Percentiles rank a stretch among this genome's conserved stretches.
phyloP scores from a whole-genome alignment of 1,140 invertebrate species.

The Papilio glaucus region DNA sequence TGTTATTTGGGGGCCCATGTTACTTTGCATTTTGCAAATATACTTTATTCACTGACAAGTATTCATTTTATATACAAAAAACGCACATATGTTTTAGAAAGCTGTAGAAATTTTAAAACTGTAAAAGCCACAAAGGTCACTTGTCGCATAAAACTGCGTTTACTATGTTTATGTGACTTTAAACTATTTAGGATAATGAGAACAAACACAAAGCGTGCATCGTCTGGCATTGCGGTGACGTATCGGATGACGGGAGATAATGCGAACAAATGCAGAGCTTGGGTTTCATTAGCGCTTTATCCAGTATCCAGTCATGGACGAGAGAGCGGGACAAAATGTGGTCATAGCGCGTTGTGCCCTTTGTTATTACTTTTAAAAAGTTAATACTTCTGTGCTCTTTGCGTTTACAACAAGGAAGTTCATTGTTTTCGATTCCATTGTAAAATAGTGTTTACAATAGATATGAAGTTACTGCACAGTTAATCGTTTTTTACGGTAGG shows the following conservation, averaged over 20 bases:
- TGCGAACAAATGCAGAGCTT: slow-evolving; percentile 45
- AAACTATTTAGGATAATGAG: slow-evolving; percentile 2
- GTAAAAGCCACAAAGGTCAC: neutral
- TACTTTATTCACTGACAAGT: no score
- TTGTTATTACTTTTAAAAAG: slow-evolving; percentile 20
- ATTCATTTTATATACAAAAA: neutral
- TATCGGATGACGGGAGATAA: slow-evolving; percentile 60
- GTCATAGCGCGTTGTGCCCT: slow-evolving; percentile 21
- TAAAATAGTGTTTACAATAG: slow-evolving; percentile 9
- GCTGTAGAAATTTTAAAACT: neutral
- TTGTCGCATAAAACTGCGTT: slow-evolving; percentile 1
- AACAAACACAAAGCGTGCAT: neutral
- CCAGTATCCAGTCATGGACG: slow-evolving; percentile 44
- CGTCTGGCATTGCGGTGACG: slow-evolving; percentile 29
- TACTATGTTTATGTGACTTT: slow-evolving; percentile 6
- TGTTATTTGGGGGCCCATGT: no score
- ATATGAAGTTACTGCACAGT: slow-evolving; percentile 7
- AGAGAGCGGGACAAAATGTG: slow-evolving; percentile 38
- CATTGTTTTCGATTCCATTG: neutral
- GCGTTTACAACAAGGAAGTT: neutral
- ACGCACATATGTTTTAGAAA: neutral
- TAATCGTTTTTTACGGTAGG: neutral
- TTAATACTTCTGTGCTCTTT: neutral
- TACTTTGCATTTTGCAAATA: no score
- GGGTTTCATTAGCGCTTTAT: slow-evolving; percentile 28